These are phyloP conservation scores for Remorina albescens DNA, from an alignment of 2,797 vertebrate species.

Conservation along the genomic window DNA sequence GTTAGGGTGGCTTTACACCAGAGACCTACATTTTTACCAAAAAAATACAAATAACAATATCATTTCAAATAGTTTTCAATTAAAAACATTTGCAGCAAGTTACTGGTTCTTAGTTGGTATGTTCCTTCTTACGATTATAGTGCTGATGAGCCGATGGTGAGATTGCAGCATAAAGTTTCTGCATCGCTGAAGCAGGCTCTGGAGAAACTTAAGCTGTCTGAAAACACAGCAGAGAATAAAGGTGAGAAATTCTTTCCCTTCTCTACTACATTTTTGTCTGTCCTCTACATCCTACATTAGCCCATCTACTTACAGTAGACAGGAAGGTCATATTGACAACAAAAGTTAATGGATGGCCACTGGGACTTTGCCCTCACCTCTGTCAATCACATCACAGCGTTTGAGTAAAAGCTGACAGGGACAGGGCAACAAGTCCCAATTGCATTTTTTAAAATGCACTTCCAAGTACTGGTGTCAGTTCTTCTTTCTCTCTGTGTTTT, in stretches of 20 bases:
- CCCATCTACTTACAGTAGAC: constrained; percentile 23
- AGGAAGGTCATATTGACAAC: constrained; percentile 67
- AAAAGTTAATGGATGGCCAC: constrained; percentile 60
- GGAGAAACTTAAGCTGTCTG: constrained; percentile 93
- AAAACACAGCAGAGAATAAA: constrained; percentile 84
- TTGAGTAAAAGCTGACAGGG: constrained; percentile 53
- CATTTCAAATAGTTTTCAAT: constrained; percentile 12
- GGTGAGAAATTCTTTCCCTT: constrained; percentile 78
- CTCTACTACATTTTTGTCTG: neutral
- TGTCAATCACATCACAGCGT: constrained; percentile 52
- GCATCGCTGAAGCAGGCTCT: constrained; percentile 94
- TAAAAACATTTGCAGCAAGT: neutral
- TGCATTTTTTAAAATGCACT: constrained; percentile 38
- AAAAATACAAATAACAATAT: neutral
- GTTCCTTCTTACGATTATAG: constrained; percentile 75
- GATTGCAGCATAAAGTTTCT: constrained; percentile 92
- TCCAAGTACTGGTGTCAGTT: constrained; percentile 8
- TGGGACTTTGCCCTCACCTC: constrained; percentile 52
- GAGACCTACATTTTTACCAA: neutral
- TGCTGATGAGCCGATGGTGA: constrained; percentile 92
- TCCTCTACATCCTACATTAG: constrained; percentile 12
- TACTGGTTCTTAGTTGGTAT: constrained; percentile 14
- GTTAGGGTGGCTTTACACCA: neutral
- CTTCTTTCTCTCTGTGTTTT: constrained; percentile 41
- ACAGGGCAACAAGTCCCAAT: constrained; percentile 24